Evolutionary conservation across 2,888 invertebrate species (phyloP).

Genomic region (Unio delphinus): DNA sequence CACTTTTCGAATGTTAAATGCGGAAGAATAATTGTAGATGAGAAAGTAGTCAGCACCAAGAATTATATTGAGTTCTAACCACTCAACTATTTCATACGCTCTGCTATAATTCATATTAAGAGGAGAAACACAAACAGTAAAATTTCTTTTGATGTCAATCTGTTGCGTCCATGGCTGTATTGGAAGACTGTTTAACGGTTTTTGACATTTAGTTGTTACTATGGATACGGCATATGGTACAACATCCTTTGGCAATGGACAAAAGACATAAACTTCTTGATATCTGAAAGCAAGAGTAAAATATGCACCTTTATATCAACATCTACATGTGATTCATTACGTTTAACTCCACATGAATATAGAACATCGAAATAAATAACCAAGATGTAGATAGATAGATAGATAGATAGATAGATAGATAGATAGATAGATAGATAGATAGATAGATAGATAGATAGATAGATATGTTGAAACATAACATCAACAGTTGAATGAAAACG

Average conservation of each 20-base stretch:
- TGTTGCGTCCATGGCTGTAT: constrained; percentile 12
- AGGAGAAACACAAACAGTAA: constrained; percentile 58
- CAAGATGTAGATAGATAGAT: no score
- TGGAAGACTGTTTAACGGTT: constrained; percentile 12
- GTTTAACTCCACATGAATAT: no score
- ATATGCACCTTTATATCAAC: not conserved
- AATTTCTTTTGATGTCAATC: constrained; percentile 15
- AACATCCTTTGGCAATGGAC: not conserved
- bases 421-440: no score
- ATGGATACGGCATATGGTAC: constrained; percentile 2
- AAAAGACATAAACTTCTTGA: not conserved
- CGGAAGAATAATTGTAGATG: constrained; percentile 61
- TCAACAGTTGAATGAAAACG: no score
- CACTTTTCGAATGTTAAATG: constrained; percentile 48
- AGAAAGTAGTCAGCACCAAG: constrained; percentile 63
- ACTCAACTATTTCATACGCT: constrained; percentile 63
- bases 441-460: no score
- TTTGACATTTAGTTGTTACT: constrained; percentile 10
- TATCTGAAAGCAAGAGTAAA: not conserved
- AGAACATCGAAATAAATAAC: no score
- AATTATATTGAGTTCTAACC: constrained; percentile 64
- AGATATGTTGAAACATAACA: no score
- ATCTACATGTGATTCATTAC: no score
- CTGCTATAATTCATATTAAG: constrained; percentile 49
- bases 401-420: no score